These are phyloP conservation scores for Girardinus metallicus DNA, from an alignment of 2,797 vertebrate species.

Conservation along the genomic window DNA sequence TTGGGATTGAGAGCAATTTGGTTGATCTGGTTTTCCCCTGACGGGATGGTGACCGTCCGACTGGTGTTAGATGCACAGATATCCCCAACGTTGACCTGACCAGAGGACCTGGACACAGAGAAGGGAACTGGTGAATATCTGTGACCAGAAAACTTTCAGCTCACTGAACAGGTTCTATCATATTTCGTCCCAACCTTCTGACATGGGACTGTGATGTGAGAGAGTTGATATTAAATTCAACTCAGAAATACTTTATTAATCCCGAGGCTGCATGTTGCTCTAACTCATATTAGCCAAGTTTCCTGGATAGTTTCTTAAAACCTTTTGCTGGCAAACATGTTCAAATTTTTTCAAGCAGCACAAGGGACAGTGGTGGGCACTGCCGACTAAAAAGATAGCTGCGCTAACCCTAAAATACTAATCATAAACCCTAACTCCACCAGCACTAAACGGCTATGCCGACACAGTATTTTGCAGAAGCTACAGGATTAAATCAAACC, in stretches of 20 bases:
- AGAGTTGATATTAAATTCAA: neutral
- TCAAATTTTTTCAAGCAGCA: neutral
- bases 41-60: constrained; percentile 90
- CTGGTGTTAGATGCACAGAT: constrained; percentile 86
- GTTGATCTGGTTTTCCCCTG: constrained; percentile 97
- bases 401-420: neutral
- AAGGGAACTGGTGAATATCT: neutral
- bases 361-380: neutral
- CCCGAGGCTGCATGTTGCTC: neutral
- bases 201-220: neutral
- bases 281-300: too few relatives aligned
- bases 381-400: neutral
- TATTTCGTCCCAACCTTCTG: neutral
- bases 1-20: constrained; percentile 94
- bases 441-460: neutral
- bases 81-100: constrained; percentile 90
- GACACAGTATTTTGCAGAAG: neutral
- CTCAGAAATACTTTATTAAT: neutral
- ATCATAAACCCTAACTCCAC: neutral
- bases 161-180: neutral
- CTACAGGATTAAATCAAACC: neutral
- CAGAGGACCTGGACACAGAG: constrained; percentile 86
- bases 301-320: too few relatives aligned
- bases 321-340: too few relatives aligned
- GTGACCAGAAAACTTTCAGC: neutral